Base-by-base conservation (phyloP, 2,113 vertebrate genomes). In the Myanophis thanlyinensis region DNA sequence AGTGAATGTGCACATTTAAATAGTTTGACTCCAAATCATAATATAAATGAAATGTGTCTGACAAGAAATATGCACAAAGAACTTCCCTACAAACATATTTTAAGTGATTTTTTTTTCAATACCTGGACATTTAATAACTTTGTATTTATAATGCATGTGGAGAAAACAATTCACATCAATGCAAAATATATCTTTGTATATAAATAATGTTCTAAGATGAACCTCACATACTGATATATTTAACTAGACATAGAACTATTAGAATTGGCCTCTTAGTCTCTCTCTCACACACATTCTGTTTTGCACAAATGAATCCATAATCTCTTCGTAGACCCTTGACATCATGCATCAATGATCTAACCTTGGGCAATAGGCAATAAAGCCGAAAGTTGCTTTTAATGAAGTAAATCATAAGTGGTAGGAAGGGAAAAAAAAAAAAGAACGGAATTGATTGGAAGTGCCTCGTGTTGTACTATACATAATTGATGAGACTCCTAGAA, bases 401-500 rank as follows among this genome's bases (percentile, higher is more conserved):
- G 94, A 97, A 96, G 91, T 85, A 92, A 94, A 94, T 92, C 94
- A 95, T 93, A 95, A 96, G 95, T 93, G 93, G 96, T 95, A 15
- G 56, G 85, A 95, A 93, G 94, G 95, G 93, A 95, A 92, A 95
- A 95, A 95, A 94, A 95, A 92, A 95, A 95, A 51, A 91, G 95
- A 91, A 95, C 95, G 93, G 94, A 93, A 94, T 88, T 95, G 92
- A 96, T 97, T 93, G 96, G 96, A 96, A 96, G 92, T 94, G 96
- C 95, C 95, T 97, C 93, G 90, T 95, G 94, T 94, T 96, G 92
- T 94, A 93, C 13, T 15, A 96, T 98, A 90, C 93, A 98, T 98
- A 97, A 98, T 98, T 97, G 96, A 98, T 98, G 97, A 97, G 95
- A 92, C 96, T 97, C 95, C 85, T 90, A 96, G 97, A 92, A 95